Percentiles rank a stretch among this genome's conserved stretches.
Evolutionary conservation across 1,140 invertebrate species (phyloP).

Genomic region (Zaprionus ornatus): DNA sequence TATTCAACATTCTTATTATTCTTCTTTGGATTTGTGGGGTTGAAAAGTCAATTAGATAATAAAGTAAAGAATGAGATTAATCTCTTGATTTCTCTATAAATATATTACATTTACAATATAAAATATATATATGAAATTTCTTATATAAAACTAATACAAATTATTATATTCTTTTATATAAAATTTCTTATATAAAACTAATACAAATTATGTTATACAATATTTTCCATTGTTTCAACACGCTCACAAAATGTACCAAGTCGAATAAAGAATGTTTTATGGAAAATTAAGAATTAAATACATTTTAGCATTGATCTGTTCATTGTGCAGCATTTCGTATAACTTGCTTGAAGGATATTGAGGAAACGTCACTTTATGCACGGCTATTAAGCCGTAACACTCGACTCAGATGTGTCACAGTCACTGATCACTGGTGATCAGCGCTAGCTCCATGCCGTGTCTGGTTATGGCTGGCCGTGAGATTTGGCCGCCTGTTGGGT

Average conservation of each 20-base stretch:
- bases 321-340: not conserved
- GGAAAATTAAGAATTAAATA: not conserved
- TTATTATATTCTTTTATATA: too few relatives aligned
- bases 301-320: not conserved
- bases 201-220: not conserved
- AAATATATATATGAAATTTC: too few relatives aligned
- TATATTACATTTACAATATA: too few relatives aligned
- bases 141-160: too few relatives aligned
- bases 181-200: too few relatives aligned
- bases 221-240: not conserved
- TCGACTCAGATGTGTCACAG: constrained; percentile 21
- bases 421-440: constrained; percentile 49
- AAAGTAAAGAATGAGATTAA: too few relatives aligned
- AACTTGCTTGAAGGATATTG: not conserved
- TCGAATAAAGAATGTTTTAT: not conserved
- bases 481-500: constrained; percentile 60
- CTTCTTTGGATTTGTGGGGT: too few relatives aligned
- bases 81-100: too few relatives aligned
- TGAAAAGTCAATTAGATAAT: too few relatives aligned
- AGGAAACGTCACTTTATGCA: not conserved
- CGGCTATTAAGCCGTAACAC: constrained; percentile 27
- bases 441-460: constrained; percentile 30
- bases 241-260: too few relatives aligned
- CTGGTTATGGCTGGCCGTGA: constrained; percentile 8
- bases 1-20: too few relatives aligned